Evolutionary conservation across 2,113 vertebrate genomes (phyloP), one percentile per base, ranked within the genome.

Genomic region (Genyomyrus donnyi): DNA sequence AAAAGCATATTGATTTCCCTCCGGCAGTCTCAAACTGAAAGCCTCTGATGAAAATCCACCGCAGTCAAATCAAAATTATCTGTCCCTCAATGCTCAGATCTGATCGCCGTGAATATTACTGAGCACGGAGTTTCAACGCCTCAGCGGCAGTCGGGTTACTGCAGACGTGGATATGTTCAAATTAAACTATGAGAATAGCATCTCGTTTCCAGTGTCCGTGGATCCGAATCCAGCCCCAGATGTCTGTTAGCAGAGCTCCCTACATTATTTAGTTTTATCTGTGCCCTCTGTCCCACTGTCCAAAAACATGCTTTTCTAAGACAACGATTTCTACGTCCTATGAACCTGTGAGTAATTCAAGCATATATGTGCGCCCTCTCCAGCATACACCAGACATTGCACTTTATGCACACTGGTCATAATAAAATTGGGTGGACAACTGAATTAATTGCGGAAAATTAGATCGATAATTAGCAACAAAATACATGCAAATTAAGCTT

Each of bases 1-100:
- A 87, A 91, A 91, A 88, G 83, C 90, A 53, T 87, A 89, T 89
- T 77, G 90, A 91, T 89, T 89, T 85, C 19, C 35, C 88, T 70
- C 52, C 49, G 5, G 62, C 62, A 4, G 52, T 53, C 48, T 87
- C 31, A 83, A 74, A 87, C 53, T 39, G 56, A 24, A 70, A 17
- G 42, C 83, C 31, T 10, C 39, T 66, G 24, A 19, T 49, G 84
- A n/a, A 19, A 70, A 42, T 70, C 53, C 5, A 10, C 84, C 49
- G 10, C 42, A 90, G 83, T 21, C 49, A 89, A 56, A 52, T 11
- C 19, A 45, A 58, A 88, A 88, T 45, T 58, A 88, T 35, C 86
- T 88, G 50, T 88, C 86, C 24, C 27, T 19, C 86, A 88, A 39
- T 58, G 52, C 39, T 62, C 17, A 62, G 19, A 62, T 88, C 56